A percentile compares a stretch with the other conserved stretches of the same genome.
Conservation (phyloP, 2,797 vertebrate genomes). For the Notamacropus eugenii region DNA sequence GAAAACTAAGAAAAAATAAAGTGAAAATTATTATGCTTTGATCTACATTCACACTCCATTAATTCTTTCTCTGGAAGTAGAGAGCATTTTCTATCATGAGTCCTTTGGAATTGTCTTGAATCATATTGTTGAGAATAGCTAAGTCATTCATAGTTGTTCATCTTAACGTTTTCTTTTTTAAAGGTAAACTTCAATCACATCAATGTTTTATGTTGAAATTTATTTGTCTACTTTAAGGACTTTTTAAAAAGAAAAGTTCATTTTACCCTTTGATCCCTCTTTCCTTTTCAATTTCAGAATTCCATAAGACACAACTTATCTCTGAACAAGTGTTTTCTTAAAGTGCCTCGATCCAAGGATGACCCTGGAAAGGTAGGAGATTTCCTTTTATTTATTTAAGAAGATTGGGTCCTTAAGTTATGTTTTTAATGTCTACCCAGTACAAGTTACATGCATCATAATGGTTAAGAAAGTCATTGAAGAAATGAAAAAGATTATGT, state of each 20-base stretch:
- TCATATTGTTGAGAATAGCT: background rate
- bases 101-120: background rate
- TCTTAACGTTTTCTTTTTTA: background rate
- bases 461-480: background rate
- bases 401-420: constrained; percentile 35
- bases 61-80: background rate
- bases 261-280: constrained; percentile 24
- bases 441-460: background rate
- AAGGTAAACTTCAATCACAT: background rate
- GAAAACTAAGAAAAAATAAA: background rate
- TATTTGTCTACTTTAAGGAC: background rate
- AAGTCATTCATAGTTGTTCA: background rate
- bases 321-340: constrained; percentile 97
- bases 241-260: background rate
- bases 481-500: background rate
- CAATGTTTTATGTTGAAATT: background rate
- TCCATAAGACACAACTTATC: constrained; percentile 97
- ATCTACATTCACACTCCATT: background rate
- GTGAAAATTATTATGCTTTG: background rate
- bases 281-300: constrained; percentile 89
- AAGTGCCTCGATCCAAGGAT: constrained; percentile 98
- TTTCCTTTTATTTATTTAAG: constrained; percentile 65
- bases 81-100: background rate
- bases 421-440: background rate
- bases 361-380: constrained; percentile 94